Evolutionary conservation across 2,888 invertebrate genomes (phyloP), one percentile per base, ranked within the genome.

Genomic region (Spisula subtruncata): DNA sequence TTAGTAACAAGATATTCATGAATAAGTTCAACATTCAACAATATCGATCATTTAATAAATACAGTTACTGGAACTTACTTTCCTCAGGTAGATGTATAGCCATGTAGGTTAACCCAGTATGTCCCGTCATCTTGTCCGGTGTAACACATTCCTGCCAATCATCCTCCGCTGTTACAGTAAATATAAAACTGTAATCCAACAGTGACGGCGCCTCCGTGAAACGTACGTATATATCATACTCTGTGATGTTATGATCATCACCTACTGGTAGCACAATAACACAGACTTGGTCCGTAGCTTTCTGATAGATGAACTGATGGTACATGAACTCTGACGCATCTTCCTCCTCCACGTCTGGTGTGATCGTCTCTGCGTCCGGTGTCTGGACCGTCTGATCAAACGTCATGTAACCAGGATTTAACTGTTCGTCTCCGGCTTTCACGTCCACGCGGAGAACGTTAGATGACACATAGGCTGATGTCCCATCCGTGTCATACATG

Each of bases 321-420:
- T 92, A 91, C 18, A 92, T 92, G 20, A 93, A 85, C 4, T 91
- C 84, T 6, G 93, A 93, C 1, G 90, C 93, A 84, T 93, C 93
- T 14, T 92, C 93, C 29, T 90, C 86, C n/a, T 88, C 86, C 16
- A 90, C 79, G 6, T 46, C 10, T 14, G 87, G 85, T 20, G 46
- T 32, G 12, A 88, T 25, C 0, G 60, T 51, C 29, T 48, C 51
- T 12, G 88, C 18, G 18, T 75, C 81, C 12, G 91, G 88, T 54
- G 88, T 88, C 4, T n/a, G 35, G 20, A 86, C 86, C 0, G 48
- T 71, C 48, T 90, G 89, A 8, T 66, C 56, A 48, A 87, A 88
- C n/a, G 88, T 87, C 14, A 89, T 81, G 48, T 82, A 66, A 8
- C 82, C 84, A n/a, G 88, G 88, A 1, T 83, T 83, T 20, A 90